Evolutionary conservation across 1,140 invertebrate genomes (phyloP).

Genomic region (Sinella curviseta): DNA sequence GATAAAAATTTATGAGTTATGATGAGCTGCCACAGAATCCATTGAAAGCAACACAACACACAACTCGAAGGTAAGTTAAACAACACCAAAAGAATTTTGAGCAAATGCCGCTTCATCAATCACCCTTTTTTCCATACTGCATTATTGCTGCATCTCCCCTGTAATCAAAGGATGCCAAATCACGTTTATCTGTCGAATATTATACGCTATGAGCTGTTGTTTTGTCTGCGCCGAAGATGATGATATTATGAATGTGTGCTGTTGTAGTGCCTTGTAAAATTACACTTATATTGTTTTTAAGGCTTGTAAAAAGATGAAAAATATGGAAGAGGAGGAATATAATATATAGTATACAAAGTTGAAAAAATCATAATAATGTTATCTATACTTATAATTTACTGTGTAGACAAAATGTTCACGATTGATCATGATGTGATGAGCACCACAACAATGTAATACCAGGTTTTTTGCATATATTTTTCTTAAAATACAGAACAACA

Average conservation of each 20-base stretch:
- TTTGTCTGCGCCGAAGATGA: not conserved
- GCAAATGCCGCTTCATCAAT: constrained; percentile 22
- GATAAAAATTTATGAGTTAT: constrained; percentile 22
- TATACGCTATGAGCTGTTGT: not conserved
- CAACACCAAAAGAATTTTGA: not conserved
- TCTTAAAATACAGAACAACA: no score
- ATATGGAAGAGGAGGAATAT: not conserved
- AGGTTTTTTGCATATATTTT: not conserved
- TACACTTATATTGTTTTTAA: not conserved
- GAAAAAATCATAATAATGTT: no score
- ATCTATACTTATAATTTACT: no score
- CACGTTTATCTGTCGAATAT: constrained; percentile 18
- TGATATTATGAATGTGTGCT: not conserved
- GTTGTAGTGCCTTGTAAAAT: not conserved
- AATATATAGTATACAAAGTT: not conserved
- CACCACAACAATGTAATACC: not conserved
- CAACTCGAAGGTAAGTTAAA: no score
- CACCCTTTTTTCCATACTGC: no score
- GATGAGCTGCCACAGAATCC: constrained; percentile 13
- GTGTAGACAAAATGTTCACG: constrained; percentile 4
- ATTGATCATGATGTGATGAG: constrained; percentile 5
- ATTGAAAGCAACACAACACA: not conserved
- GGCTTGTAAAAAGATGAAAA: constrained; percentile 12
- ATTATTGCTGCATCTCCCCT: not conserved
- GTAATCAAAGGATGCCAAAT: constrained; percentile 19